Evolutionary conservation across 2,888 invertebrate genomes (phyloP), one percentile per base, ranked within the genome.

Genomic region (Phasia obesa): DNA sequence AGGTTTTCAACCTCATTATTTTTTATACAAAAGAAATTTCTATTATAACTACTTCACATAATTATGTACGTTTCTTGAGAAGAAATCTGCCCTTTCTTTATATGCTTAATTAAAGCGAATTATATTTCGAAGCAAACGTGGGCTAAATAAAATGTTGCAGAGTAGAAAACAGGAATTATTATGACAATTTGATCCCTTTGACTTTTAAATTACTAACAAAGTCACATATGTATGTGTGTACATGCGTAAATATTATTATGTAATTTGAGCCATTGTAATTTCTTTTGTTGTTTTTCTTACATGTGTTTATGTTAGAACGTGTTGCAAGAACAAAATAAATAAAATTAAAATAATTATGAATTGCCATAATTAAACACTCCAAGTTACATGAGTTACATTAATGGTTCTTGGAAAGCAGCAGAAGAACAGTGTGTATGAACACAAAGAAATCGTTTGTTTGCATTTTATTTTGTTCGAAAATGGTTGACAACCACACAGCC

Each of bases 281-380:
- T 21, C 17, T 35, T 60, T 60, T 47, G 49, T 60, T 44, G 27
- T 17, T 21, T 49, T 19, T 17, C 42, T 9, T 42, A 6, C 9
- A 0, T 62, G 15, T 35, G 19, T 23, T 51, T 47, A 4, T 31
- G 23, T 21, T 21, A 38, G 11, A 69, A 69, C 27, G 19, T 19
- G 1, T 6, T 25, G 23, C 4, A 60, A 60, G 6, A 25, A 31
- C 49, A 64, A 5, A 13, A 64, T 9, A 67, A 67, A 53, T 7
- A 25, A 35, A 49, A 47, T 51, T 27, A 42, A 55, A 67, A 25
- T n/a, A n/a, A n/a, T n/a, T n/a, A n/a, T 74, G 44, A 64, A 74
- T 47, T 65, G 49, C 35, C 65, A 75, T 59, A 75, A 65, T 74
- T 64, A 75, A 65, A 11, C 25, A 57, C 65, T 75, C 53, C 15